Conservation (phyloP, 2,113 vertebrate genomes). For the Catharus fuscescens region DNA sequence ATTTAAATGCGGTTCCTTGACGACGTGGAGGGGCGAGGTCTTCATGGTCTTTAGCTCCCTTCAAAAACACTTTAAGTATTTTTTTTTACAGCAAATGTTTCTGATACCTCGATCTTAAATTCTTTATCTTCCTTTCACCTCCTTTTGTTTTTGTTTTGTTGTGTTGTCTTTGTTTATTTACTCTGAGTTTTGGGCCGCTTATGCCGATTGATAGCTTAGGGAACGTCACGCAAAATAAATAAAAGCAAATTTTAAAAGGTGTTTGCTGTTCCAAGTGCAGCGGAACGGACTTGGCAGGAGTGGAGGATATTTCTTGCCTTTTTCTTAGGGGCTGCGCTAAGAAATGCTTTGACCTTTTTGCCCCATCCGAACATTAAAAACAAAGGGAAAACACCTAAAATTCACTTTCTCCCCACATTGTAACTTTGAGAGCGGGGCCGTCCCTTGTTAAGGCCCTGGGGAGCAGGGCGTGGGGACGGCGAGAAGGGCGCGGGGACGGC, state of each 20-base stretch:
- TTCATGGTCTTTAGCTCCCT: not conserved
- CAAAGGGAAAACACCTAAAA: not conserved
- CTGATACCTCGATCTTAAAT: not conserved
- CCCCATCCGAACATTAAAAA: not conserved
- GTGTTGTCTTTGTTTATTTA: too few species aligned
- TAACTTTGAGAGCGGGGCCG: accelerated
- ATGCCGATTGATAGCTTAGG: not conserved
- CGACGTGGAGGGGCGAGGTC: accelerated
- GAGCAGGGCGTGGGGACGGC: not conserved
- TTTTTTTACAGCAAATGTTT: not conserved
- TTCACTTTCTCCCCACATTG: accelerated
- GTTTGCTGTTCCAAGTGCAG: not conserved
- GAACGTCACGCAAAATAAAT: not conserved
- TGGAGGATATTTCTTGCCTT: not conserved
- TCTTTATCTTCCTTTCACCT: accelerated
- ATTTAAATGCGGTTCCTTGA: not conserved
- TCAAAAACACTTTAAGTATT: not conserved
- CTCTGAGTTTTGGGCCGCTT: not conserved
- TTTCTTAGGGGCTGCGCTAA: not conserved
- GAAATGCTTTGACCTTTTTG: not conserved
- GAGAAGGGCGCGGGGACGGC: not conserved
- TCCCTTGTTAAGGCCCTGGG: not conserved
- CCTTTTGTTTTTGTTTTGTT: not conserved
- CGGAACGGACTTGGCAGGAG: not conserved
- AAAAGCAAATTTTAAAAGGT: not conserved